Evolutionary conservation across 2,888 invertebrate genomes (phyloP).

Genomic region (Microchrysa polita): DNA sequence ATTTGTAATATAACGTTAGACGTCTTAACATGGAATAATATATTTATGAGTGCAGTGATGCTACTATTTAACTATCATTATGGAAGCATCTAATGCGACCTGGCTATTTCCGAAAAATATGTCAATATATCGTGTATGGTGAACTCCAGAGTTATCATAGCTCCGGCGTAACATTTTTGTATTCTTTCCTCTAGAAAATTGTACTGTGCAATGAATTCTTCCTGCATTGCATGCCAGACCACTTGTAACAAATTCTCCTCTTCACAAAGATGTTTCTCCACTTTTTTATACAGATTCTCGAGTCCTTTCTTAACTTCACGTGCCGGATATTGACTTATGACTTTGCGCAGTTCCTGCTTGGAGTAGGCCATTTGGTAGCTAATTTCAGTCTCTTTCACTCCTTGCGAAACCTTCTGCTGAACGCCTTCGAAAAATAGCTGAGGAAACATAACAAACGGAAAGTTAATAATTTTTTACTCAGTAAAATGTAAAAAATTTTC

Average conservation of each 20-base stretch:
- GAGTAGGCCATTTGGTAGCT: constrained; percentile 97
- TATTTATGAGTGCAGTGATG: background rate
- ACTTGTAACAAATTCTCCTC: constrained; percentile 93
- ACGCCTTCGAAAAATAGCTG: constrained; percentile 98
- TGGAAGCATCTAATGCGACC: constrained; percentile 76
- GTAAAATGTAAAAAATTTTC: constrained; percentile 6
- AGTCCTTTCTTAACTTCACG: constrained; percentile 92
- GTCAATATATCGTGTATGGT: constrained; percentile 94
- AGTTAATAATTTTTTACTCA: constrained; percentile 21
- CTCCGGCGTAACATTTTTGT: constrained; percentile 94
- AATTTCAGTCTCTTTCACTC: constrained; percentile 96
- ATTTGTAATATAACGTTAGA: constrained; percentile 1
- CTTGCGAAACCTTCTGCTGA: constrained; percentile 89
- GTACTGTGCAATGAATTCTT: constrained; percentile 97
- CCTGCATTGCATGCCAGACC: constrained; percentile 99
- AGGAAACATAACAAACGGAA: constrained; percentile 55
- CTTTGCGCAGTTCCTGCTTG: constrained; percentile 94
- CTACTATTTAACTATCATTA: background rate
- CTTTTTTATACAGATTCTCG: constrained; percentile 92
- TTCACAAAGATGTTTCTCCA: constrained; percentile 97
- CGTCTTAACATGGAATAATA: constrained; percentile 4
- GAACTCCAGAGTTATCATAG: constrained; percentile 93
- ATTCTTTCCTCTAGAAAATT: constrained; percentile 92
- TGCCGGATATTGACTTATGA: constrained; percentile 93
- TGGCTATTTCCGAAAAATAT: constrained; percentile 98